Evolutionary conservation across 2,113 vertebrate species (phyloP).

Genomic region (Notiomystis cincta): DNA sequence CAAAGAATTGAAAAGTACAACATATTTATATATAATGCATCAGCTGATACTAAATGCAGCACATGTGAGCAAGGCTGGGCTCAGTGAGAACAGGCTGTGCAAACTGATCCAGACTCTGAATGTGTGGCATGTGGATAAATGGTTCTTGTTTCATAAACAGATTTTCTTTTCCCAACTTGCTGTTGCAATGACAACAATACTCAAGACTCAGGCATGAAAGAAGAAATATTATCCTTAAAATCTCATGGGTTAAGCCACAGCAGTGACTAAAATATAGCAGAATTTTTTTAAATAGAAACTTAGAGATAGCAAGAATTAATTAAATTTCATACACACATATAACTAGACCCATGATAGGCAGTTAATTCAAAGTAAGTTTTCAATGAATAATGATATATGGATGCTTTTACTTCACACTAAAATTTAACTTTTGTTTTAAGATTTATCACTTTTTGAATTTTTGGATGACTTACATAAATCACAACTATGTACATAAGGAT

Average conservation of each 20-base stretch:
- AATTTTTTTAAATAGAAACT: neutral
- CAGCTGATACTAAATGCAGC: slow-evolving; percentile 28
- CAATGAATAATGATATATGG: neutral
- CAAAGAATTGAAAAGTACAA: slow-evolving; percentile 41
- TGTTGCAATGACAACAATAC: neutral
- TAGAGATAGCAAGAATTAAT: neutral
- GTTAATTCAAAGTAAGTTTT: neutral
- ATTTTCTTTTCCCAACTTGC: neutral
- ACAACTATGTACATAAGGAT: neutral
- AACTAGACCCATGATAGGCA: neutral
- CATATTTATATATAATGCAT: neutral
- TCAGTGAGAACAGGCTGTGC: neutral
- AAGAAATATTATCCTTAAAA: neutral
- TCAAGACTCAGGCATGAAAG: neutral
- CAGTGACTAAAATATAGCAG: neutral
- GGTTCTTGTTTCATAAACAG: neutral
- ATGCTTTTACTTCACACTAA: neutral
- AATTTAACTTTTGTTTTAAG: neutral
- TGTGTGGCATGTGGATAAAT: neutral
- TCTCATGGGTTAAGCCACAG: neutral
- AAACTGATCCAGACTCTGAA: neutral
- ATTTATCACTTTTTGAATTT: neutral
- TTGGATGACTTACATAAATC: neutral
- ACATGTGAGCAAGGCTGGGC: neutral
- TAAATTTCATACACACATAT: neutral